These are phyloP conservation scores for Craseonycteris thonglongyai DNA, from an alignment of 2,113 vertebrate species.

Conservation along the genomic window DNA sequence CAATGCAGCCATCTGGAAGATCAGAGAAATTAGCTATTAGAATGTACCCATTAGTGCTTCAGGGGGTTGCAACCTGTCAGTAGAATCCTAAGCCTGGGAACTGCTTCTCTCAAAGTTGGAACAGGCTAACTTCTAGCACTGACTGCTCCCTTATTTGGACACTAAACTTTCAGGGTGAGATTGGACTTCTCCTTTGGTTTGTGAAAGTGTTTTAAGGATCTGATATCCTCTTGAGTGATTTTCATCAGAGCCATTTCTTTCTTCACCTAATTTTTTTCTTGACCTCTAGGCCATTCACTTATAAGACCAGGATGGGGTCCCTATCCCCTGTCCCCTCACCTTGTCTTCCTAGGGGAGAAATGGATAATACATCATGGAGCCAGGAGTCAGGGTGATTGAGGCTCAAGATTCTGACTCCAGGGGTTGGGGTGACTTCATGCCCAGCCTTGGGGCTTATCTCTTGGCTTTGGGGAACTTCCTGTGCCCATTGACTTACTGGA, in stretches of 20 bases:
- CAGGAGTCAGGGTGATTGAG: not conserved
- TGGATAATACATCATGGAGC: not conserved
- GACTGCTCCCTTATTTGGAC: slow-evolving; percentile 69
- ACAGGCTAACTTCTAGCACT: slow-evolving; percentile 14
- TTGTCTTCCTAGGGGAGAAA: not conserved
- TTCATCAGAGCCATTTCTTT: not conserved
- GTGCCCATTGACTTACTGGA: not conserved
- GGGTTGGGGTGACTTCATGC: not conserved
- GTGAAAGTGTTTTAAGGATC: slow-evolving; percentile 39
- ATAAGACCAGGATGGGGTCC: not conserved
- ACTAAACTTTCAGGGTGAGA: slow-evolving; percentile 65
- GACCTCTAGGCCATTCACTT: not conserved
- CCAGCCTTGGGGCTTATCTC: not conserved
- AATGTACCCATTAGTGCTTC: slow-evolving; percentile 62
- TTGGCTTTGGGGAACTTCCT: not conserved
- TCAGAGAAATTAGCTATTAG: slow-evolving; percentile 68
- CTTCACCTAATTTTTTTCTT: not conserved
- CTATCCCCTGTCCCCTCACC: not conserved
- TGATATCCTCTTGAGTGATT: not conserved
- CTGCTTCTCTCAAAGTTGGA: slow-evolving; percentile 52
- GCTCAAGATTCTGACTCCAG: not conserved
- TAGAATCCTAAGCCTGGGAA: slow-evolving; percentile 66
- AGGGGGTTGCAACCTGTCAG: slow-evolving; percentile 66
- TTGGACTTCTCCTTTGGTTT: slow-evolving; percentile 36
- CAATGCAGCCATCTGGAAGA: slow-evolving; percentile 62